Evolutionary conservation across 2,888 invertebrate species (phyloP).

Genomic region (Melanotus villosus): DNA sequence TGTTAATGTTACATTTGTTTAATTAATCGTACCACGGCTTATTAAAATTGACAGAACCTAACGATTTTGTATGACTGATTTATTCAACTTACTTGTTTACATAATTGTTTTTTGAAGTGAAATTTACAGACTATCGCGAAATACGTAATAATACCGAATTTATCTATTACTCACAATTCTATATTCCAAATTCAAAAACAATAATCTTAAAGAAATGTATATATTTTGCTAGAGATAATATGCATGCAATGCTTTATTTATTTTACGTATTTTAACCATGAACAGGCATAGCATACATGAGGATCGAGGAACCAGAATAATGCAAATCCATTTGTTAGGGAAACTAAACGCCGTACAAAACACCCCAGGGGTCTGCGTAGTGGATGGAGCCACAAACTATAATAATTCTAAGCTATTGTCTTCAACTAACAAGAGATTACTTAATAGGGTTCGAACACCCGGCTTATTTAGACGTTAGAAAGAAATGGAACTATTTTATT

Average conservation of each 20-base stretch:
- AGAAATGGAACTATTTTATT: conserved; percentile 4
- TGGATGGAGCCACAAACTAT: conserved; percentile 45
- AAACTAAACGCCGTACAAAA: conserved; percentile 39
- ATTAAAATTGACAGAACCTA: too few relatives aligned
- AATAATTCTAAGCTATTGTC: conserved; percentile 46
- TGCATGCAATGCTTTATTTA: conserved; percentile 6
- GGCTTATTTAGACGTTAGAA: conserved; percentile 37
- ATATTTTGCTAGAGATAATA: too few relatives aligned
- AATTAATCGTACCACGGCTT: too few relatives aligned
- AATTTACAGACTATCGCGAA: too few relatives aligned
- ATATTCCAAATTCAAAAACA: too few relatives aligned
- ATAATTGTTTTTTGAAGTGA: too few relatives aligned
- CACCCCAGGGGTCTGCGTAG: conserved; percentile 40
- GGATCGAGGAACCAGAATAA: conserved; percentile 23
- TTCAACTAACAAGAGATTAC: conserved; percentile 49
- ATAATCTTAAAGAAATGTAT: too few relatives aligned
- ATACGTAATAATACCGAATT: too few relatives aligned
- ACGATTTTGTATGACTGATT: too few relatives aligned
- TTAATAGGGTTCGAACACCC: conserved; percentile 47
- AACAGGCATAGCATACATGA: neutral
- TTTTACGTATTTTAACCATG: neutral
- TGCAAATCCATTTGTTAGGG: conserved; percentile 42
- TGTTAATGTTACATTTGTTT: too few relatives aligned
- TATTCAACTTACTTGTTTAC: too few relatives aligned
- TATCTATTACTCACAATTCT: too few relatives aligned